Base-by-base conservation (phyloP, 2,113 vertebrate genomes). In the Eublepharis macularius region DNA sequence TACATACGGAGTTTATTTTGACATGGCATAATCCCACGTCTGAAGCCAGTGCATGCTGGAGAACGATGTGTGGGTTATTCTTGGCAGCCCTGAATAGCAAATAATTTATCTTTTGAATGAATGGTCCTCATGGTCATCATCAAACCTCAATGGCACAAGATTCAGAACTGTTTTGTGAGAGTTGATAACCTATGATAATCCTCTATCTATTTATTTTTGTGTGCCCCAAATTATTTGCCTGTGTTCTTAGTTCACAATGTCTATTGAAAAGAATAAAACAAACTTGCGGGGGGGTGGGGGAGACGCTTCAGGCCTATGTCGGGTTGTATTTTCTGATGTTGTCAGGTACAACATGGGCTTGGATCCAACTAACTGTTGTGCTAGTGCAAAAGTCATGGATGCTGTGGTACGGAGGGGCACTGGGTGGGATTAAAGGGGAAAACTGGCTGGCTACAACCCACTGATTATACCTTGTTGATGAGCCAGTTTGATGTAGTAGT, bases 11-110 rank as follows among this genome's bases (percentile, higher is more conserved):
- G 47, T 36, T 80, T 41, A 41, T 81, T 75, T 86, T 72, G 85
- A 78, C 6, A 86, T 24, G 0, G 0, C 7, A 29, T 24, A 3
- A 80, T 34, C 82, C 70, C 73, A 12, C 19, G 6, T 63, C 45
- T 63, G 83, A 41, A n/a, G 39, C 57, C 0, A 0, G 0, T 0
- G 69, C 66, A 85, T 86, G 81, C 78, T 45, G 70, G 49, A 83
- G 32, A 68, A 63, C 13, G 0, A 0, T 1, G 70, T 9, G 26
- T n/a, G 47, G 8, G 41, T 36, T 57, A 69, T 0, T 0, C 11
- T 39, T 74, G 43, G 41, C 77, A 83, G 12, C 66, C 43, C 4
- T 34, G 26, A 63, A 29, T 84, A 86, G 74, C 26, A 49, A 85
- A 47, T 70, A 81, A 54, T 54, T 81, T 54, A 24, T 29, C n/a